A percentile compares a stretch with the other conserved stretches of the same genome.
phyloP scores from a whole-genome alignment of 2,888 invertebrate genomes.

The Tetranychus piercei region DNA sequence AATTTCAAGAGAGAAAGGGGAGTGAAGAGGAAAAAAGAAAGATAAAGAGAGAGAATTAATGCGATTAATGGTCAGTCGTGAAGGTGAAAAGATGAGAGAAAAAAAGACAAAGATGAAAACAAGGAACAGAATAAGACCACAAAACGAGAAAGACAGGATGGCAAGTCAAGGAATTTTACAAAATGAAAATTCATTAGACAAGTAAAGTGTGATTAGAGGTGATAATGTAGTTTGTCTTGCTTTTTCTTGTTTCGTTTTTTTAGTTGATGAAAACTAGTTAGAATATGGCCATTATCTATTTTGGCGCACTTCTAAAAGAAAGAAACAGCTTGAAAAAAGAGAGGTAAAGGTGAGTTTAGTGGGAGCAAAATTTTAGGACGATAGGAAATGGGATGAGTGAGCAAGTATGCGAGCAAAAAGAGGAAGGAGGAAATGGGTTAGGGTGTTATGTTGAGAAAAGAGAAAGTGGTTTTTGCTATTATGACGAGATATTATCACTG shows the following conservation, averaged over 20 bases:
- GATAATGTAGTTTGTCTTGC: not conserved
- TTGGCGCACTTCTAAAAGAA: not conserved
- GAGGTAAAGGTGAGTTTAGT: not conserved
- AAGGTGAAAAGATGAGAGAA: not conserved
- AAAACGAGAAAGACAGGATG: not conserved
- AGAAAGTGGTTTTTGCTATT: not conserved
- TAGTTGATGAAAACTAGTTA: not conserved
- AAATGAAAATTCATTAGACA: not conserved
- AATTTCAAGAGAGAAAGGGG: not conserved
- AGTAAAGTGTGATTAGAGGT: not conserved
- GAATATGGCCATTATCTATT: not conserved
- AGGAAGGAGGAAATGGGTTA: not conserved
- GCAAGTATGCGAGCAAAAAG: not conserved
- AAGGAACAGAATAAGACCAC: not conserved
- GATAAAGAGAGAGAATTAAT: not conserved
- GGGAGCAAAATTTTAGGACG: not conserved
- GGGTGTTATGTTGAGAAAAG: not conserved
- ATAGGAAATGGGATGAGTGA: not conserved
- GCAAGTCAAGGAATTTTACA: not conserved
- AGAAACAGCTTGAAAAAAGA: not conserved
- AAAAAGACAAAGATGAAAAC: not conserved
- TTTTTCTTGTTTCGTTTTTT: not conserved
- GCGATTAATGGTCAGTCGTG: not conserved
- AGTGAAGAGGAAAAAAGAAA: not conserved
- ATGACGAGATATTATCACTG: constrained; percentile 1